Percentiles rank a stretch among this genome's conserved stretches.
Evolutionary conservation across 2,797 vertebrate species (phyloP).

Genomic region (Triplophysa yarkandensis): DNA sequence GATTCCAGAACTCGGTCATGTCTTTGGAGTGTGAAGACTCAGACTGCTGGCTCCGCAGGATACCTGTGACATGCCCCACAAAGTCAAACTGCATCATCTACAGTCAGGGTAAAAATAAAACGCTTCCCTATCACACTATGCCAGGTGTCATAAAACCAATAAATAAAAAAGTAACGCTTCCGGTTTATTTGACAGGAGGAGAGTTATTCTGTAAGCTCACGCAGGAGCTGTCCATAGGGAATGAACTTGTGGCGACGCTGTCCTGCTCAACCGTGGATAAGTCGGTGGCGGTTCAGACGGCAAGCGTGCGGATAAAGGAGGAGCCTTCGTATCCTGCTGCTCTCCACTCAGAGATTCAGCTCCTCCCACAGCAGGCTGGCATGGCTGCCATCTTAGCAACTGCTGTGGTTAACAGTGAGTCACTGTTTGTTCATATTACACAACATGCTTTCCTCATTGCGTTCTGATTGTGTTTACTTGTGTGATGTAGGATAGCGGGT

Average conservation of each 20-base stretch:
- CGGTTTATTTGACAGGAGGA: constrained; percentile 70
- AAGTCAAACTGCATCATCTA: constrained; percentile 84
- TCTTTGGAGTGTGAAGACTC: constrained; percentile 80
- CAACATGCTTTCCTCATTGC: constrained; percentile 1
- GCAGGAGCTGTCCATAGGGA: constrained; percentile 71
- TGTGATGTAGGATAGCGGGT: neutral
- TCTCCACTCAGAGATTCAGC: constrained; percentile 86
- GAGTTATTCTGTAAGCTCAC: constrained; percentile 87
- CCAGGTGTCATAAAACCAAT: neutral
- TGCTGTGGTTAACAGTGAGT: constrained; percentile 94
- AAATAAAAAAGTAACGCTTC: neutral
- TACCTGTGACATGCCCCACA: constrained; percentile 74
- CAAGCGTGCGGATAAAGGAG: constrained; percentile 72
- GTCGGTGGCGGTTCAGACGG: constrained; percentile 63
- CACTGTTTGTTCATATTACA: constrained; percentile 21
- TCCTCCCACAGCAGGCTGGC: constrained; percentile 95
- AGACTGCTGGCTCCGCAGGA: constrained; percentile 82
- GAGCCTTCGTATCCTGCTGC: constrained; percentile 72
- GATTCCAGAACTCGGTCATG: constrained; percentile 69
- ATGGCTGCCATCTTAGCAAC: constrained; percentile 97
- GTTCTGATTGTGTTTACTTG: neutral
- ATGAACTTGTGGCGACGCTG: constrained; percentile 70
- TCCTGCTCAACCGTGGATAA: constrained; percentile 63
- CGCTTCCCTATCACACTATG: neutral
- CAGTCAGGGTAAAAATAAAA: constrained; percentile 78